Evolutionary conservation across 2,113 vertebrate species (phyloP).

Genomic region (Cyprinodon tularosa): DNA sequence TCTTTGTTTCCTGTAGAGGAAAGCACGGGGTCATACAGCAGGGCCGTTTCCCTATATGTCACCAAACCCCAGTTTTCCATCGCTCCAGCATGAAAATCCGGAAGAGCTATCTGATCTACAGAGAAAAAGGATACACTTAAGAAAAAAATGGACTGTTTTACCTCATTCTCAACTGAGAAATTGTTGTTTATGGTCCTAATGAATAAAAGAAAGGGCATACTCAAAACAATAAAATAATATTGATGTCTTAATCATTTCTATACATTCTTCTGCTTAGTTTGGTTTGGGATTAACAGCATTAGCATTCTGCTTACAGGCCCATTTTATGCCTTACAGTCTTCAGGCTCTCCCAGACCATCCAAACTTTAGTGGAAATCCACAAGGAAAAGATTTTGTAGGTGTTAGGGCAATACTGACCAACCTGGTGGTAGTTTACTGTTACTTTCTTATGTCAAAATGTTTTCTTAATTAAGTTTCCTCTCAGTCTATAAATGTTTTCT

Average conservation of each 20-base stretch:
- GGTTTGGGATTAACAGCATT: not conserved
- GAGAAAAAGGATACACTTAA: not conserved
- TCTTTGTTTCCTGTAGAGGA: constrained; percentile 92
- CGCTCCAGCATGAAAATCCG: constrained; percentile 90
- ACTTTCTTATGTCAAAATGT: no score
- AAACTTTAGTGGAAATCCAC: no score
- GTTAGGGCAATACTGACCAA: not conserved
- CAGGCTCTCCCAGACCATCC: no score
- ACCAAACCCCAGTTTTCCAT: constrained; percentile 99
- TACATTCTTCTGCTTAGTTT: not conserved
- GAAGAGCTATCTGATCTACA: constrained; percentile 91
- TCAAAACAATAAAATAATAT: not conserved
- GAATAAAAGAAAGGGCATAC: not conserved
- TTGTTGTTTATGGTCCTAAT: not conserved
- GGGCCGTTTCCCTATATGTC: constrained; percentile 90
- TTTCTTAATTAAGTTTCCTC: no score
- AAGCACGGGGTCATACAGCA: constrained; percentile 75
- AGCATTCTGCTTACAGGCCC: no score
- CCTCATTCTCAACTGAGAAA: not conserved
- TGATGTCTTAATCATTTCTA: not conserved
- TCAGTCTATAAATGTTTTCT: not conserved
- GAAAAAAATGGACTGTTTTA: not conserved
- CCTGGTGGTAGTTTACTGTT: not conserved
- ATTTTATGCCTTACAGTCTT: no score
- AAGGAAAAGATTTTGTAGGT: not conserved